Evolutionary conservation across 2,888 invertebrate species (phyloP).

Genomic region (Cheilosia impressa): DNA sequence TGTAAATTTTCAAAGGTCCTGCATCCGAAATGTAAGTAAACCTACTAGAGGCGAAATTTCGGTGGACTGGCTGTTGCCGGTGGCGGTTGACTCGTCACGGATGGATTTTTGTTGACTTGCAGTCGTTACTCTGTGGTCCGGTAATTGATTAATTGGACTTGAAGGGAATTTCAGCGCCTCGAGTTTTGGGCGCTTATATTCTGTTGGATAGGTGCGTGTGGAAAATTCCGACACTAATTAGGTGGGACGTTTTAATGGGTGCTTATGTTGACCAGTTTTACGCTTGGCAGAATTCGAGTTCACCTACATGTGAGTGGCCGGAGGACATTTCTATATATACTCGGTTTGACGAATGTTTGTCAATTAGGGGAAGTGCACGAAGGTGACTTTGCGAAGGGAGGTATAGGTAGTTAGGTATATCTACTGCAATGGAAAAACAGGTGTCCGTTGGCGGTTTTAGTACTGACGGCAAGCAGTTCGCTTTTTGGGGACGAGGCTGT

Average conservation of each 20-base stretch:
- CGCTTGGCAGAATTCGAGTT: background rate
- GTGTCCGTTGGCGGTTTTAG: too few species aligned
- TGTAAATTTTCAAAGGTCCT: slow-evolving; percentile 53
- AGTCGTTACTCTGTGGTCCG: slow-evolving; percentile 39
- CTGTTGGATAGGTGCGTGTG: slow-evolving; percentile 30
- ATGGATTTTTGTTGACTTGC: slow-evolving; percentile 39
- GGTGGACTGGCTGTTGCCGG: slow-evolving; percentile 10
- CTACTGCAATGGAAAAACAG: too few species aligned
- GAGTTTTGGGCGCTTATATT: background rate
- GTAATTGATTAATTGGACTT: slow-evolving; percentile 67
- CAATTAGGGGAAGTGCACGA: too few species aligned
- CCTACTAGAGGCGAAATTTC: slow-evolving; percentile 27
- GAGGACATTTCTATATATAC: background rate
- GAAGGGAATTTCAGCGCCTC: slow-evolving; percentile 26
- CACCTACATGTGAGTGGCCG: background rate
- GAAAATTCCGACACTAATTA: slow-evolving; percentile 47
- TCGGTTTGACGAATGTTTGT: too few species aligned
- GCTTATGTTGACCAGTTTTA: slow-evolving; percentile 9
- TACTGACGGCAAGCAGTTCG: too few species aligned
- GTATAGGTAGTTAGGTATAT: too few species aligned
- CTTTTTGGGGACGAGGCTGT: too few species aligned
- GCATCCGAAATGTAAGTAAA: slow-evolving; percentile 51
- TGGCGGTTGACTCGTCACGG: slow-evolving; percentile 44
- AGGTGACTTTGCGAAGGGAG: too few species aligned
- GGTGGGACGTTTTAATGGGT: slow-evolving; percentile 5